Evolutionary conservation across 2,888 invertebrate genomes (phyloP).

Genomic region (Agrochola lychnidis): DNA sequence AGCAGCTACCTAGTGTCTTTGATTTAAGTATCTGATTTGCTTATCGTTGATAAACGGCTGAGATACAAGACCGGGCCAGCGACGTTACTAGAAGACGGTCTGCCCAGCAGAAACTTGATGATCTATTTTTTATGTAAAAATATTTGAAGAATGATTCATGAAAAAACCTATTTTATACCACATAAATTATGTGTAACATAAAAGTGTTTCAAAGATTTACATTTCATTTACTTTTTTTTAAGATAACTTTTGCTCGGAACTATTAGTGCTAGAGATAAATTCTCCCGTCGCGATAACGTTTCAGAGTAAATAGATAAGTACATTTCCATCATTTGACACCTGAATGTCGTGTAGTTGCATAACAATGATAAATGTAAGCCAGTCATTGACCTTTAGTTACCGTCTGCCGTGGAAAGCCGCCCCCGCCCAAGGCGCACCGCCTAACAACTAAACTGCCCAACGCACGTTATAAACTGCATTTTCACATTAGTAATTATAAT

Average conservation of each 20-base stretch:
- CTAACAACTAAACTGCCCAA: conserved; percentile 41
- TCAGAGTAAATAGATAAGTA: conserved; percentile 54
- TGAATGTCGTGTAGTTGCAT: conserved; percentile 55
- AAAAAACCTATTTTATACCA: conserved; percentile 43
- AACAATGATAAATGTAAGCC: conserved; percentile 51
- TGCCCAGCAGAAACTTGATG: conserved; percentile 25
- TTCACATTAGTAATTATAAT: neutral
- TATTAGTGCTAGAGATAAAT: conserved; percentile 49
- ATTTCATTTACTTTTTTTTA: conserved; percentile 52
- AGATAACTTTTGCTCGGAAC: conserved; percentile 41
- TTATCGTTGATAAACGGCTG: conserved; percentile 25
- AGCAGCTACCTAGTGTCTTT: conserved; percentile 14
- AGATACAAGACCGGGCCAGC: conserved; percentile 1
- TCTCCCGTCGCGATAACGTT: conserved; percentile 55
- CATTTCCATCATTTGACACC: conserved; percentile 52
- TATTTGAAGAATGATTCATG: conserved; percentile 52
- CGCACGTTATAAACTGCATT: conserved; percentile 5
- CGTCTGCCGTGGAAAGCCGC: conserved; percentile 41
- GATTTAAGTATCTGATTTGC: conserved; percentile 34
- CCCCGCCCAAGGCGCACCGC: conserved; percentile 55
- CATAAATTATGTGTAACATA: conserved; percentile 58
- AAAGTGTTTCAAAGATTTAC: conserved; percentile 56
- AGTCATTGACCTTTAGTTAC: conserved; percentile 58
- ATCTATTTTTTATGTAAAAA: conserved; percentile 41
- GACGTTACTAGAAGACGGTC: conserved; percentile 12